Base-by-base conservation (phyloP, 1,140 invertebrate genomes). In the Scylla paramamosain region DNA sequence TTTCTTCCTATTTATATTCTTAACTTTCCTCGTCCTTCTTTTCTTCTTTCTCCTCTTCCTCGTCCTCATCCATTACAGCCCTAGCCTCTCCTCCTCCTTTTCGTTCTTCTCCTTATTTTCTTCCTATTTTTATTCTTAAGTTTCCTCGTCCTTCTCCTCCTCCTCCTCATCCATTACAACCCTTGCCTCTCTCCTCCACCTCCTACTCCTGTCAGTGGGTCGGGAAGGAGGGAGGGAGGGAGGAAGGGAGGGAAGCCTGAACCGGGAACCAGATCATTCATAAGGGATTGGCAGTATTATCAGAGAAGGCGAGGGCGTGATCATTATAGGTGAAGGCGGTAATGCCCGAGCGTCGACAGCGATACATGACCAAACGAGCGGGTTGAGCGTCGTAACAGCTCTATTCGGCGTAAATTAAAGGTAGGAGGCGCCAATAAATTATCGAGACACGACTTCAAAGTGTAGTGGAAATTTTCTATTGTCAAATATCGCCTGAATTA, bases 391-490 rank as follows among this genome's bases (percentile, higher is more conserved):
- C 91, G 29, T 95, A 95, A 95, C 94, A 95, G 94, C 94, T 95
- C 94, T 95, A 95, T 95, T 95, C 87, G 94, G 94, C 82, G 32
- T 82, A 93, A 95, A 95, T 95, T 95, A 92, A 93, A 95, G 94
- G 94, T 95, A 91, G 67, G 91, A 59, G 84, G 84, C 31, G 84
- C 91, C 94, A 77, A 95, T 95, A 95, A 95, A 95, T 95, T 92
- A 95, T 82, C 91, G 48, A 48, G 32, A 95, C 94, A 95, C 88
- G 94, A 95, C 94, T 92, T 93, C 94, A 87, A 67, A 95, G 94
- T 95, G 94, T 95, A 95, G 94, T 95, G 94, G 94, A 87, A 93
- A 95, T 95, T 95, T 93, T 95, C 91, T 95, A 95, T 95, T 95
- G 94, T 93, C 94, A 95, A 95, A 95, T 92, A 92, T 84, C 91